Base-by-base conservation (phyloP, 1,140 invertebrate species). In the Holotrichia oblita region DNA sequence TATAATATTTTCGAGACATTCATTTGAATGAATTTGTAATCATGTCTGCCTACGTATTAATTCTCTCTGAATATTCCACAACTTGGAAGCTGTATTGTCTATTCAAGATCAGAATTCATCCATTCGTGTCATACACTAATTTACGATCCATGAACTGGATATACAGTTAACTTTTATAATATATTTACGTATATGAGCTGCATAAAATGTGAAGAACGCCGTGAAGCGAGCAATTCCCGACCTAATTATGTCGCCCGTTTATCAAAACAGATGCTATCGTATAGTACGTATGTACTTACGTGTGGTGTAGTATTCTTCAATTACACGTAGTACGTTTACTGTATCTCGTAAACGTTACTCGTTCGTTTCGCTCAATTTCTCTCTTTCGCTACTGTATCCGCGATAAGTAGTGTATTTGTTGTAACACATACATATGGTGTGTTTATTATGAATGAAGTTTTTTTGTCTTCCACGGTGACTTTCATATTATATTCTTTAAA, bases 351-450 rank as follows among this genome's bases (percentile, higher is more conserved):
- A 69, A 69, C 22, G 76, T 64, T 77, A 77, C 34, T 61, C 22
- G 41, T 59, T 44, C 22, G 48, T 27, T 77, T 77, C 48, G 76
- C 48, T 77, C 22, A 40, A 34, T 76, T 55, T 76, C 73, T 44
- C 4, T 34, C 27, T 34, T 34, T 34, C 27, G 27, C 27, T 34
- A 34, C 27, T 34, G 27, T 34, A 34, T 34, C 27, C 1, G 4
- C 27, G 27, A 2, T 34, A 34, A 34, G 27, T 34, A 34, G 27
- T 34, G 27, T 34, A 34, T 34, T 34, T 34, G 27, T 34, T 34
- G 27, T 4, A 34, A 34, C 27, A 34, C 27, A 34, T 34, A 1
- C 27, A 34, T 34, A 34, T 34, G 27, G 27, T 34, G 27, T 34
- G 27, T 34, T 34, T 34, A 34, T 34, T 34, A 34, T 34, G 27